phyloP scores from a whole-genome alignment of 2,113 vertebrate species.

The Phaethornis superciliosus region DNA sequence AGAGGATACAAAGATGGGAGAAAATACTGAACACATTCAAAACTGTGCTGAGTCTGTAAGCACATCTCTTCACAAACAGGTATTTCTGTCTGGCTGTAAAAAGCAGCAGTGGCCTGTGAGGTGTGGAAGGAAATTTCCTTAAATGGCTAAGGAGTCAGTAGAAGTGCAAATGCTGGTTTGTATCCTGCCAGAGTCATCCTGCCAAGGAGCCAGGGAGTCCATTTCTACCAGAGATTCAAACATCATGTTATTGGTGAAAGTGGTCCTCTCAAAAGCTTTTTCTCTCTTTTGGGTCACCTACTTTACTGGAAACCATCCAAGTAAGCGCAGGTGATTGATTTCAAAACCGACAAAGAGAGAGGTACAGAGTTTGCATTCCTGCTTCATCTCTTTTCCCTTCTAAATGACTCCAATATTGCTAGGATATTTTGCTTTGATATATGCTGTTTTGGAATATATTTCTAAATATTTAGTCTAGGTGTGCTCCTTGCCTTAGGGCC shows the following conservation, averaged over 20 bases:
- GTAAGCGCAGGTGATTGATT: not conserved
- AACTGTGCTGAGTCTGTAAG: not conserved
- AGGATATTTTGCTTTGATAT: not conserved
- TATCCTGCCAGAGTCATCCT: not conserved
- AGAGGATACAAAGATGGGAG: not conserved
- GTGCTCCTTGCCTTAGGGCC: not conserved
- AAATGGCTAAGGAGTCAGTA: not conserved
- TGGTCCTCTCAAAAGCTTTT: not conserved
- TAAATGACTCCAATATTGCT: not conserved
- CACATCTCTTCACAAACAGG: not conserved
- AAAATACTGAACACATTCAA: not conserved
- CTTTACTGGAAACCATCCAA: not conserved
- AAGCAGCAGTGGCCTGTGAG: rapidly evolving
- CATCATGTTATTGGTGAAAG: not conserved
- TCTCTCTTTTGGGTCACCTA: not conserved
- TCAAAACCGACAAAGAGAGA: not conserved
- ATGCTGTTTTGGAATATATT: not conserved
- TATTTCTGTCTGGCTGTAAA: not conserved
- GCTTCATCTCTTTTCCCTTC: not conserved
- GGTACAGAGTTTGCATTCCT: not conserved
- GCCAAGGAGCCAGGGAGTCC: not conserved
- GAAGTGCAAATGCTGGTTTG: not conserved
- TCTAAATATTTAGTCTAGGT: not conserved
- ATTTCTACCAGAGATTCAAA: not conserved
- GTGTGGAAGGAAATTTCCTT: not conserved